Evolutionary conservation across 2,797 vertebrate genomes (phyloP).

Genomic region (Anomalospiza imberbis): DNA sequence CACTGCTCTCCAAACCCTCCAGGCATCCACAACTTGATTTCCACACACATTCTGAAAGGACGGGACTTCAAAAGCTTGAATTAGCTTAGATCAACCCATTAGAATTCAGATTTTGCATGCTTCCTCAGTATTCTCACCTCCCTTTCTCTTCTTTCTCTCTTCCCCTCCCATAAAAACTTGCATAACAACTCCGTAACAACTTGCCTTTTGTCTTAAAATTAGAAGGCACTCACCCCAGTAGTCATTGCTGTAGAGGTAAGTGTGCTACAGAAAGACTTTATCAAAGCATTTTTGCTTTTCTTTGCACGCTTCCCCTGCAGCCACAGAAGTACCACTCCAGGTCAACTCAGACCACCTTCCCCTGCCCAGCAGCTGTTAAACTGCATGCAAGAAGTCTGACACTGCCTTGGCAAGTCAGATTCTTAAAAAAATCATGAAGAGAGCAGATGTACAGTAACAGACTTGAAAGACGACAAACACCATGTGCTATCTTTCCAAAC

Average conservation of each 20-base stretch:
- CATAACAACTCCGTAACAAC: background rate
- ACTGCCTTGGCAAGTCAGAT: background rate
- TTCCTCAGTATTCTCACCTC: background rate
- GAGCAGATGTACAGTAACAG: constrained; percentile 26
- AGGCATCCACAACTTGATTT: background rate
- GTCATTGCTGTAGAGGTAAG: background rate
- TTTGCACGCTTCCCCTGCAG: background rate
- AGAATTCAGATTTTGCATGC: background rate
- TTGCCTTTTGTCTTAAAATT: background rate
- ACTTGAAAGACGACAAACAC: background rate
- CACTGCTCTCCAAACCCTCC: background rate
- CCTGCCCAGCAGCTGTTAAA: background rate
- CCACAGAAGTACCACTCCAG: background rate
- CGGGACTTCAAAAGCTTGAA: background rate
- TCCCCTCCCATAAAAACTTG: background rate
- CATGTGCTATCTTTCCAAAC: background rate
- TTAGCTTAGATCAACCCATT: background rate
- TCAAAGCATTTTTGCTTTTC: background rate
- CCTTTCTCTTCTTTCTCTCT: background rate
- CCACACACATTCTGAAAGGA: background rate
- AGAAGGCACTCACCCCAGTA: background rate
- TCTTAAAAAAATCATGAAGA: background rate
- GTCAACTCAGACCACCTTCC: background rate
- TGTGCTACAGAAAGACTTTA: background rate
- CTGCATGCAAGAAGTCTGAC: background rate